Evolutionary conservation across 2,113 vertebrate genomes (phyloP).

Genomic region (Gopherus evgoodei): DNA sequence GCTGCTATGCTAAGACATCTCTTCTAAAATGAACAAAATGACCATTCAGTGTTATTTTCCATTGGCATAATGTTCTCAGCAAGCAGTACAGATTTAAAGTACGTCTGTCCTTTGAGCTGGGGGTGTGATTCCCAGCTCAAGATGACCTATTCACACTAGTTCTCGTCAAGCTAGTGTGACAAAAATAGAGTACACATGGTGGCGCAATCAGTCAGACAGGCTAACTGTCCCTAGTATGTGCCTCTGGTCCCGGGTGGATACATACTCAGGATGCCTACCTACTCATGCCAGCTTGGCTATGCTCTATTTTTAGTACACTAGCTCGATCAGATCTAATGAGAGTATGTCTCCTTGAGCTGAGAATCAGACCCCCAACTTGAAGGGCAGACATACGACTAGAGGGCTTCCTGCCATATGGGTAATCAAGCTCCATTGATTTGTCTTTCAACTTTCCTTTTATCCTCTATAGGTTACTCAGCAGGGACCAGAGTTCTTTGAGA

Average conservation of each 20-base stretch:
- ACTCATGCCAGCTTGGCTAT: not conserved
- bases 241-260: too few relatives aligned
- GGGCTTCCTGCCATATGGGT: constrained; percentile 47
- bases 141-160: too few relatives aligned
- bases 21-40: constrained; percentile 10
- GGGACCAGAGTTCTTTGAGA: not conserved
- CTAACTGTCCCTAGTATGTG: too few relatives aligned
- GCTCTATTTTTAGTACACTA: too few relatives aligned
- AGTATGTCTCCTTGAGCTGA: too few relatives aligned
- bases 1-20: constrained; percentile 1
- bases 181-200: too few relatives aligned
- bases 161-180: too few relatives aligned
- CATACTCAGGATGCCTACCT: too few relatives aligned
- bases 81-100: constrained; percentile 47
- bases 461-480: not conserved
- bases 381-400: not conserved
- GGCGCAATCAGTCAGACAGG: too few relatives aligned
- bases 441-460: constrained; percentile 53
- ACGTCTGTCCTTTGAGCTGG: too few relatives aligned
- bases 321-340: not conserved
- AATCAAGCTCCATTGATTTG: constrained; percentile 52
- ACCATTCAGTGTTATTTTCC: constrained; percentile 15
- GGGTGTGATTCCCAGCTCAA: too few relatives aligned
- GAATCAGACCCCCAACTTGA: too few relatives aligned
- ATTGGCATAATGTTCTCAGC: constrained; percentile 43